Evolutionary conservation across 2,888 invertebrate species (phyloP), one percentile per base, ranked within the genome.

Genomic region (Allophyes oxyacanthae): DNA sequence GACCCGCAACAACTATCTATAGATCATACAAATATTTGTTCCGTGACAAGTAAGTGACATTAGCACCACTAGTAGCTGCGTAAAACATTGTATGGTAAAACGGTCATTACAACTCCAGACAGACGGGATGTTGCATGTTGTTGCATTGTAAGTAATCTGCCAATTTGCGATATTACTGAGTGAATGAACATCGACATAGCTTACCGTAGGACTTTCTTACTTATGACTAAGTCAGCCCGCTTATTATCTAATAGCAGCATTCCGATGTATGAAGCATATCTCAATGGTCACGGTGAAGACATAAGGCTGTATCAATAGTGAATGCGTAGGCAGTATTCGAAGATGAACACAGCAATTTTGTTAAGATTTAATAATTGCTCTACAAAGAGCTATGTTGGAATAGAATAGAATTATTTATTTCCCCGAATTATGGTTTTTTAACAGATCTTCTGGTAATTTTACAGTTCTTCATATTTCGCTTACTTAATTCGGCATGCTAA

Each of bases 111-210:
- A 60, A 55, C 28, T 44, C 65, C 62, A 30, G 65, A 55, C 60
- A 60, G 43, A 40, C 9, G 20, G n/a, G 46, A 63, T 43, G 60
- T 54, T 60, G 58, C 69, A 72, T 65, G 65, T 43, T 57, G 58
- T 48, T 57, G 58, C 50, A 53, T 60, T 72, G 72, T 65, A 68
- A 72, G 59, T 66, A 72, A 72, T 72, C 66, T 60, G 73, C 70
- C 72, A 72, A 72, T 72, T 72, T 72, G 73, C 66, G 60, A 69
- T 72, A 70, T 61, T 60, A 65, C 72, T 11, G 36, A 33, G 15
- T 55, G 53, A 66, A 66, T 65, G 57, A 62, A 69, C 65, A 57
- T 45, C 43, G 51, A 49, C 53, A 43, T 36, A 45, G 52, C 49
- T 53, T 33, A 33, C 41, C 43, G 46, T 33, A n/a, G 43, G 41